These are phyloP conservation scores for Eulithis testata DNA, from an alignment of 2,888 invertebrate species.

Conservation along the genomic window DNA sequence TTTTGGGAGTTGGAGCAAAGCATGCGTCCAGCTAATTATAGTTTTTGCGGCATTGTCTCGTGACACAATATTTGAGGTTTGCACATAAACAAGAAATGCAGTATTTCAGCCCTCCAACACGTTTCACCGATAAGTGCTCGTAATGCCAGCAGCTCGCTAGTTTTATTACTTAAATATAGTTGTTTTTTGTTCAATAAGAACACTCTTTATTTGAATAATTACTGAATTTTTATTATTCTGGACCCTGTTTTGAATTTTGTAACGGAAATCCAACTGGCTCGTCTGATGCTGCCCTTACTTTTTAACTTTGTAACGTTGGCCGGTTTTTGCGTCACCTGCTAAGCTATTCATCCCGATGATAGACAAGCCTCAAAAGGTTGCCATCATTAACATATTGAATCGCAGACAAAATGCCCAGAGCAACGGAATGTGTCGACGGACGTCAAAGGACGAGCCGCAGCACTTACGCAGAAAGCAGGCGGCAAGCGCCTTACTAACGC, in stretches of 20 bases:
- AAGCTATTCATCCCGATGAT: slow-evolving; percentile 22
- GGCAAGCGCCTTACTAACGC: neutral
- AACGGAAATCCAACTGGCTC: neutral
- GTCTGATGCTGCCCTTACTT: neutral
- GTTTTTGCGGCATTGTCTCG: slow-evolving; percentile 16
- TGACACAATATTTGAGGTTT: slow-evolving; percentile 8
- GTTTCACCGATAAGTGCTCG: too few relatives aligned
- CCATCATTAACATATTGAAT: slow-evolving; percentile 29
- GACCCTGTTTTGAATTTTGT: neutral
- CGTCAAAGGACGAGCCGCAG: slow-evolving; percentile 31
- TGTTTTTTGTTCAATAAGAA: neutral
- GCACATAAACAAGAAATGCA: neutral
- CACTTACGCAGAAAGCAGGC: slow-evolving; percentile 2
- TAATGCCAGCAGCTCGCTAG: neutral
- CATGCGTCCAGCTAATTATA: slow-evolving; percentile 20
- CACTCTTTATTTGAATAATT: neutral
- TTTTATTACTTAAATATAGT: neutral
- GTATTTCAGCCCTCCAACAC: neutral
- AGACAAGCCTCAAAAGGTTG: slow-evolving; percentile 30
- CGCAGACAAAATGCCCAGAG: slow-evolving; percentile 24
- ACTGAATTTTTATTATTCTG: too few relatives aligned
- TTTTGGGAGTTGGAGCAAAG: slow-evolving; percentile 16
- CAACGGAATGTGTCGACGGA: slow-evolving; percentile 41
- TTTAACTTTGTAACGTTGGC: neutral
- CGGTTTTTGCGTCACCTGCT: slow-evolving; percentile 21